Evolutionary conservation across 2,113 vertebrate genomes (phyloP).

Genomic region (Verasper variegatus): DNA sequence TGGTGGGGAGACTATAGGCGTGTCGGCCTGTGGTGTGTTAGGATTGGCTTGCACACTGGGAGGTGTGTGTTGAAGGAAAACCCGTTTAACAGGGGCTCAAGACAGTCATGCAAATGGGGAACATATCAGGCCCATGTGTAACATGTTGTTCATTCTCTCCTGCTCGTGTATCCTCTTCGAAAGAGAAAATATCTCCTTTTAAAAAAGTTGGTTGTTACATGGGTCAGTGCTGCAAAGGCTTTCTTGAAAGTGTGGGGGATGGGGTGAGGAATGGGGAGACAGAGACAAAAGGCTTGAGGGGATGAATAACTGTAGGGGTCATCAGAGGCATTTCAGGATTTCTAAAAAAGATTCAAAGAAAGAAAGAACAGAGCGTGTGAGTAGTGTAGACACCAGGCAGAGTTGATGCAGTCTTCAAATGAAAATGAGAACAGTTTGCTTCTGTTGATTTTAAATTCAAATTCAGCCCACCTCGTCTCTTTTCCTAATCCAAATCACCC

Average conservation of each 20-base stretch:
- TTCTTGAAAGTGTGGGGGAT: constrained; percentile 12
- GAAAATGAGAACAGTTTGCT: too few species aligned
- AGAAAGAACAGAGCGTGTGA: background rate
- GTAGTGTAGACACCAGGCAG: too few species aligned
- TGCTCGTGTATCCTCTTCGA: background rate
- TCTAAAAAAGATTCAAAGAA: background rate
- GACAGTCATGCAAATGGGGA: background rate
- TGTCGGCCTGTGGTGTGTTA: constrained; percentile 21
- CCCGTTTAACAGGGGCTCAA: background rate
- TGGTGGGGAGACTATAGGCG: constrained; percentile 34
- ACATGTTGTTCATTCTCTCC: background rate
- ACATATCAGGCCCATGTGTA: background rate
- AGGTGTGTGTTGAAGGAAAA: constrained; percentile 42
- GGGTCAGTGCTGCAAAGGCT: background rate
- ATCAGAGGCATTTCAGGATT: background rate
- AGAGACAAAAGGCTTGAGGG: background rate
- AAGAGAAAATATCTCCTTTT: background rate
- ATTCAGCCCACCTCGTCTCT: background rate
- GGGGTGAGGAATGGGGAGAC: constrained; percentile 14
- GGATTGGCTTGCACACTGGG: constrained; percentile 69
- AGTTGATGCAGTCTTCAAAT: too few species aligned
- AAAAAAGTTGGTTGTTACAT: too few species aligned
- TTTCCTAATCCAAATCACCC: constrained; percentile 13
- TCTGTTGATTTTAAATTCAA: background rate
- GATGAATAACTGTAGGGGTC: constrained; percentile 29